Conservation (phyloP, 1,140 invertebrate genomes). For the Samia ricini region DNA sequence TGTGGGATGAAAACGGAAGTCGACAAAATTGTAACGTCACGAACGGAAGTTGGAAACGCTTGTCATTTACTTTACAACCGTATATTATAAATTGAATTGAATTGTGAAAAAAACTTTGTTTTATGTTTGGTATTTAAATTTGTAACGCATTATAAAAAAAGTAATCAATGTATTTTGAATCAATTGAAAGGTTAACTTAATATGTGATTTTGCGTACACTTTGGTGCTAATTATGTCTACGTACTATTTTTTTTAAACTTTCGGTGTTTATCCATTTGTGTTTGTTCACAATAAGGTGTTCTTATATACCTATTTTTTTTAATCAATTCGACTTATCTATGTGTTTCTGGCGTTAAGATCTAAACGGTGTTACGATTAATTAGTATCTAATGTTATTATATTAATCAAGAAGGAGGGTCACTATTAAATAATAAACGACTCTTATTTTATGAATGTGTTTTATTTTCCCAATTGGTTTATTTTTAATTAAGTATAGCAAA, state of each 20-base stretch:
- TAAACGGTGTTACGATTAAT: not conserved
- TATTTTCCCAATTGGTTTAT: not conserved
- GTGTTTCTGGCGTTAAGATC: not conserved
- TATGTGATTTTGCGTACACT: not conserved
- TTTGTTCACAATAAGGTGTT: not conserved
- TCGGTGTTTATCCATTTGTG: not conserved
- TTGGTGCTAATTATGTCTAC: not conserved
- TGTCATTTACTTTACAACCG: no score
- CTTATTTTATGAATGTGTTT: not conserved
- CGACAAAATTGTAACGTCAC: no score
- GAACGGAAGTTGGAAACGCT: no score
- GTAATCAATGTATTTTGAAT: not conserved
- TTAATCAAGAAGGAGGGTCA: not conserved
- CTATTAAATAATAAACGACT: not conserved
- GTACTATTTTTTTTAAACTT: no score
- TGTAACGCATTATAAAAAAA: not conserved
- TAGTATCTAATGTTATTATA: not conserved
- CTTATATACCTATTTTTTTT: not conserved
- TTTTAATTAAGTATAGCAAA: no score
- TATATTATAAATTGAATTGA: no score
- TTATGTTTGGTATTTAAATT: no score
- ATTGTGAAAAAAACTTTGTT: no score
- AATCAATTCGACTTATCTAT: no score
- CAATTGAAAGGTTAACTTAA: not conserved
- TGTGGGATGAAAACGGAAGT: no score